phyloP scores from a whole-genome alignment of 1,140 invertebrate genomes.

The Trypoxylus dichotomus region DNA sequence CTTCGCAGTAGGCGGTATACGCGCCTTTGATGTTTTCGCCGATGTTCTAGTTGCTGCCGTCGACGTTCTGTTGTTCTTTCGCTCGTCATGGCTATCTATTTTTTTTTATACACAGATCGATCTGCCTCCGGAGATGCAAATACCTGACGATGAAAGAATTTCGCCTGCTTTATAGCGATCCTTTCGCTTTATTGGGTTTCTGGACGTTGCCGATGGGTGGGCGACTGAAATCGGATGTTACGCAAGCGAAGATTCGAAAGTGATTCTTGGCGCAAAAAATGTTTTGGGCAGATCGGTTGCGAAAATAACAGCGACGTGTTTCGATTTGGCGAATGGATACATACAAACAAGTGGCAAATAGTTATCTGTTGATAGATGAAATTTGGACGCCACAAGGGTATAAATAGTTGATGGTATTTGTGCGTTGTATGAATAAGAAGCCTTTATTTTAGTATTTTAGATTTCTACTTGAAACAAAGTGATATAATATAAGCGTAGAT shows the following conservation, averaged over 20 bases:
- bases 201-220: background rate
- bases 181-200: background rate
- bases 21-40: background rate
- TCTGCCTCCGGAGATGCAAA: background rate
- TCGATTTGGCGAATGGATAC: too few species aligned
- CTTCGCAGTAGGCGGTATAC: background rate
- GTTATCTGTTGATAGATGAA: too few species aligned
- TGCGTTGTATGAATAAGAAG: too few species aligned
- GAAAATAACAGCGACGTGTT: too few species aligned
- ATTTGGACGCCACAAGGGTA: too few species aligned
- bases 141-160: background rate
- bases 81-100: background rate
- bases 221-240: background rate
- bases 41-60: background rate
- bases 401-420: too few species aligned
- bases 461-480: too few species aligned
- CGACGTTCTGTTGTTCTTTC: background rate
- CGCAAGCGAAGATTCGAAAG: background rate
- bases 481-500: too few species aligned
- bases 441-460: too few species aligned
- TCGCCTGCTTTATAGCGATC: background rate
- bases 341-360: too few species aligned
- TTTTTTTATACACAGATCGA: background rate
- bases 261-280: background rate
- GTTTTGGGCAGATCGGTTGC: background rate